phyloP scores from a whole-genome alignment of 2,113 vertebrate genomes.

The Brevimyrus niger region DNA sequence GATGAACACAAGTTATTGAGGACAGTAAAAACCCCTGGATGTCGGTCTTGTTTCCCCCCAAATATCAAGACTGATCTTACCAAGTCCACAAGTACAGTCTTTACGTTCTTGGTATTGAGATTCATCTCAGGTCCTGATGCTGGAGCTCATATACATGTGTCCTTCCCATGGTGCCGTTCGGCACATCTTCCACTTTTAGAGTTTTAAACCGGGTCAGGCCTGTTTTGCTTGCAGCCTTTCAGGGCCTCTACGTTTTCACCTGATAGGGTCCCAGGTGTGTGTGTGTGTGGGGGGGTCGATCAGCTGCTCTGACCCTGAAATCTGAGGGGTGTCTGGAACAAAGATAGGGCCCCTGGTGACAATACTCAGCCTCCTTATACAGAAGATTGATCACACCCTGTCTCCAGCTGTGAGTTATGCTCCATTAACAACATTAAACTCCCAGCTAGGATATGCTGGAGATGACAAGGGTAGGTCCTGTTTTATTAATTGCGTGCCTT shows the following conservation, averaged over 20 bases:
- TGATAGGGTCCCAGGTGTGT: background rate
- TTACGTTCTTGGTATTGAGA: no score
- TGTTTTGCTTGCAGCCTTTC: background rate
- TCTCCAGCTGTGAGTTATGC: constrained; percentile 24
- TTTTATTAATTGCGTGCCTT: constrained; percentile 11
- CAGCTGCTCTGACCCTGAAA: background rate
- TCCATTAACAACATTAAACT: constrained; percentile 37
- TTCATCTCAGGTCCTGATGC: background rate
- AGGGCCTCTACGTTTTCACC: background rate
- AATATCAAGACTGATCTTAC: no score
- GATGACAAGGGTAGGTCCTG: constrained; percentile 23
- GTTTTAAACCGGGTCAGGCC: background rate
- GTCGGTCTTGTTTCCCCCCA: no score
- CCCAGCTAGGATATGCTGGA: constrained; percentile 10
- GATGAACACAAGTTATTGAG: no score
- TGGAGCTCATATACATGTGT: background rate
- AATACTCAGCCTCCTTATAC: constrained; percentile 28
- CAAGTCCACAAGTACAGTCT: no score
- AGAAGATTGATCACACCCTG: constrained; percentile 36
- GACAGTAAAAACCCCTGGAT: no score
- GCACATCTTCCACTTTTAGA: background rate
- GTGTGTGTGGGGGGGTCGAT: background rate
- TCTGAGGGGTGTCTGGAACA: background rate
- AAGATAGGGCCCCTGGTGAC: constrained; percentile 14
- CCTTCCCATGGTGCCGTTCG: background rate